phyloP scores from a whole-genome alignment of 2,888 invertebrate species.

The Agrilus cyanescens region DNA sequence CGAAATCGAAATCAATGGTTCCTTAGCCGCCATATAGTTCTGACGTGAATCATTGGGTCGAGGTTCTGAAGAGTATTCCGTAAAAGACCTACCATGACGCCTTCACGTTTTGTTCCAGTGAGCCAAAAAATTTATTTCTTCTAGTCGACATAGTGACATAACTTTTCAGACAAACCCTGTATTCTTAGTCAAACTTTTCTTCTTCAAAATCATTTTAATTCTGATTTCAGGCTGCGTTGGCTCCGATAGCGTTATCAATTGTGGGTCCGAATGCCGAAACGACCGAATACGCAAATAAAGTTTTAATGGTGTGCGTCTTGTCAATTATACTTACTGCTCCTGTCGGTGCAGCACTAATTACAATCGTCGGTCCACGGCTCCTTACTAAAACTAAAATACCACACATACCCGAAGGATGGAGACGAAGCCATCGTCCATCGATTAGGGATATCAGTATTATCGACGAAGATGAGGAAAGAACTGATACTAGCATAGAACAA shows the following conservation, averaged over 20 bases:
- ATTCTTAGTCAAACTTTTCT: not conserved
- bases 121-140: no score
- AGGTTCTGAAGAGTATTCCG: no score
- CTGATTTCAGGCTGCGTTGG: conserved; percentile 59
- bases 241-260: conserved; percentile 62
- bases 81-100: no score
- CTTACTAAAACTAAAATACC: conserved; percentile 67
- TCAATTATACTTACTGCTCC: conserved; percentile 80
- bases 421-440: conserved; percentile 68
- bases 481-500: no score
- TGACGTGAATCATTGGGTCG: no score
- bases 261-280: conserved; percentile 39
- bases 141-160: no score
- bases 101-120: no score
- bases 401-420: conserved; percentile 64
- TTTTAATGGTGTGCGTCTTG: conserved; percentile 66
- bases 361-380: conserved; percentile 63
- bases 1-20: no score
- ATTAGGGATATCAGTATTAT: conserved; percentile 80
- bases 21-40: no score
- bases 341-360: conserved; percentile 69
- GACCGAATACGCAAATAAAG: conserved; percentile 50
- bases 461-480: conserved; percentile 60
- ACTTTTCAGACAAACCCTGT: no score
- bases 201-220: not conserved